A percentile compares a stretch with the other conserved stretches of the same genome.
Evolutionary conservation across 2,888 invertebrate genomes (phyloP).

Genomic region (Tolmerus cingulatus): DNA sequence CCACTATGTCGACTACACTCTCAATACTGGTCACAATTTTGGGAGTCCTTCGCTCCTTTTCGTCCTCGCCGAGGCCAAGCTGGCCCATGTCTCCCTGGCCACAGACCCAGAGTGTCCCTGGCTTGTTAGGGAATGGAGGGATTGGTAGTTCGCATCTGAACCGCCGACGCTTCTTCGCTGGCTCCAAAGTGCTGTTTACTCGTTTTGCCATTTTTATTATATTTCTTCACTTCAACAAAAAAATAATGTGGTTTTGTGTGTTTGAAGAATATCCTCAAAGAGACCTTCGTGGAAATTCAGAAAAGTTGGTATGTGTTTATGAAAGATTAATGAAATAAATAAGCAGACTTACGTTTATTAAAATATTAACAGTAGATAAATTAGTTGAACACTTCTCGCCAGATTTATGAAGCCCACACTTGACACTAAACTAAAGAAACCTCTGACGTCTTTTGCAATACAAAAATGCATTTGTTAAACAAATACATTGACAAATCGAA

Average conservation of each 20-base stretch:
- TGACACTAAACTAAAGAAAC: not conserved
- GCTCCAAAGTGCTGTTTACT: not conserved
- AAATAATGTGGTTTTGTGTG: not conserved
- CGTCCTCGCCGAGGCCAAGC: constrained; percentile 85
- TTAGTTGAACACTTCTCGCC: not conserved
- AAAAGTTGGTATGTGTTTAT: not conserved
- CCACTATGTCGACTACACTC: constrained; percentile 75
- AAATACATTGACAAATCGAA: too few relatives aligned
- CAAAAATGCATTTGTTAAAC: too few relatives aligned
- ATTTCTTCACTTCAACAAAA: not conserved
- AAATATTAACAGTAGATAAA: not conserved
- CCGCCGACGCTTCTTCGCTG: constrained; percentile 51
- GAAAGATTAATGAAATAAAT: not conserved
- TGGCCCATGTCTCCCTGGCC: constrained; percentile 93
- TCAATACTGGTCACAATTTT: constrained; percentile 65
- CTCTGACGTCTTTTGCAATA: not conserved
- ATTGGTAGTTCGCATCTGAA: constrained; percentile 54
- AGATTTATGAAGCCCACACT: not conserved
- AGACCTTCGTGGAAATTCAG: not conserved
- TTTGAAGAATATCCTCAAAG: not conserved
- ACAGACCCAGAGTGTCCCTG: constrained; percentile 75
- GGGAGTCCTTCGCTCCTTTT: constrained; percentile 75
- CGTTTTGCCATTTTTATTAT: not conserved
- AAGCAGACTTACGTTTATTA: not conserved
- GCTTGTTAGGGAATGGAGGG: constrained; percentile 61